These are phyloP conservation scores for Acleris literana DNA, from an alignment of 2,888 invertebrate genomes.

Conservation along the genomic window DNA sequence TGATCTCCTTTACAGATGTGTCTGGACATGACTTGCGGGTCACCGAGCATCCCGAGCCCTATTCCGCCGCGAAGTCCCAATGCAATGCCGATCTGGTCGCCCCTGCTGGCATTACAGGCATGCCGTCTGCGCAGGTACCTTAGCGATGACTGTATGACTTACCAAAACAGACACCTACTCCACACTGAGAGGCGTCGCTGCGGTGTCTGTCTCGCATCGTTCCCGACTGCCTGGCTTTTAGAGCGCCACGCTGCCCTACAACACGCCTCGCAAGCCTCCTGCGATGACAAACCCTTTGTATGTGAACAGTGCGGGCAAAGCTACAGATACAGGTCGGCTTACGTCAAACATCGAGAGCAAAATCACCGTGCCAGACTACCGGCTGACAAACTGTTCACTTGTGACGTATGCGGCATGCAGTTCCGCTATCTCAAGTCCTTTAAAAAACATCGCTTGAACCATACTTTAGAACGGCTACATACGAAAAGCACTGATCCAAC, in stretches of 20 bases:
- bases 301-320: slow-evolving; percentile 96
- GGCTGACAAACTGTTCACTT: slow-evolving; percentile 94
- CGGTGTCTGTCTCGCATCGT: slow-evolving; percentile 92
- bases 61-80: slow-evolving; percentile 67
- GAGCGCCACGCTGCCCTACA: slow-evolving; percentile 94
- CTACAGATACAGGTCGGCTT: slow-evolving; percentile 93
- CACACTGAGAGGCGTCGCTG: slow-evolving; percentile 85
- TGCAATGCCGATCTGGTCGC: slow-evolving; percentile 74
- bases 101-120: slow-evolving; percentile 75
- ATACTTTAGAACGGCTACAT: slow-evolving; percentile 92
- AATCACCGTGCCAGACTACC: slow-evolving; percentile 94
- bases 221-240: slow-evolving; percentile 93
- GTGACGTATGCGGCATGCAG: slow-evolving; percentile 96
- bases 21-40: slow-evolving; percentile 71
- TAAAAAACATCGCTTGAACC: slow-evolving; percentile 94
- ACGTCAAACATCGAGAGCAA: slow-evolving; percentile 90
- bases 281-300: slow-evolving; percentile 94
- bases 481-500: slow-evolving; percentile 84
- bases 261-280: slow-evolving; percentile 86
- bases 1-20: slow-evolving; percentile 68
- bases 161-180: slow-evolving; percentile 66
- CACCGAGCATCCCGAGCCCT: slow-evolving; percentile 62
- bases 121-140: slow-evolving; percentile 77
- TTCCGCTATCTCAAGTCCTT: slow-evolving; percentile 95
- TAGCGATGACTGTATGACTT: slow-evolving; percentile 79